Conservation (phyloP, 2,113 vertebrate genomes). For the Myiozetetes cayanensis region DNA sequence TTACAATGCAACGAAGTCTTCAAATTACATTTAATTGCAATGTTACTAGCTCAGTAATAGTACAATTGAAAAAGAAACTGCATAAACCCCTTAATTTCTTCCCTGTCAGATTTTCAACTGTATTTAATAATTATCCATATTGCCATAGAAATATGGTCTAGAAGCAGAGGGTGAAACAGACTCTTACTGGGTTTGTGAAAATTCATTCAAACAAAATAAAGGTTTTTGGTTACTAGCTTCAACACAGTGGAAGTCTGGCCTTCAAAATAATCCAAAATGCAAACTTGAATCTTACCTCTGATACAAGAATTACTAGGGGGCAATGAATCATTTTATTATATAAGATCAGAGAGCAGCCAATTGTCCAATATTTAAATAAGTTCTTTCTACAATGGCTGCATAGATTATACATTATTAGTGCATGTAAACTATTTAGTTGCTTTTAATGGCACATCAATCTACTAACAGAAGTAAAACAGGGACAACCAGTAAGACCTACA, state of each 20-base stretch:
- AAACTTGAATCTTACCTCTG: neutral
- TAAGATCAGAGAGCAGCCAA: neutral
- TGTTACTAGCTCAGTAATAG: neutral
- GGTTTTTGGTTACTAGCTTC: neutral
- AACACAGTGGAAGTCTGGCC: neutral
- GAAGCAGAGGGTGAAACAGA: neutral
- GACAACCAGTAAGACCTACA: neutral
- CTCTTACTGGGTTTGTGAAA: neutral
- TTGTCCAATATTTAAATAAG: neutral
- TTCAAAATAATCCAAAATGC: neutral
- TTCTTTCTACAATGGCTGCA: neutral
- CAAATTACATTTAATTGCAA: neutral
- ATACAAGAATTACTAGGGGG: neutral
- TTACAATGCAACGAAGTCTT: neutral
- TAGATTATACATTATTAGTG: neutral
- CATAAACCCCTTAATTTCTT: neutral
- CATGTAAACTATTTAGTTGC: slow-evolving; percentile 10
- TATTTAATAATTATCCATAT: neutral
- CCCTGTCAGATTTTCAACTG: neutral
- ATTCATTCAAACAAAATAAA: neutral
- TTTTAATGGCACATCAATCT: slow-evolving; percentile 10
- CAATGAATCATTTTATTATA: neutral
- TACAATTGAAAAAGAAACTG: neutral
- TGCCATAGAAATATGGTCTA: neutral
- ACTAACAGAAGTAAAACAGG: neutral